phyloP scores from a whole-genome alignment of 2,797 vertebrate species.

The Hybognathus amarus region DNA sequence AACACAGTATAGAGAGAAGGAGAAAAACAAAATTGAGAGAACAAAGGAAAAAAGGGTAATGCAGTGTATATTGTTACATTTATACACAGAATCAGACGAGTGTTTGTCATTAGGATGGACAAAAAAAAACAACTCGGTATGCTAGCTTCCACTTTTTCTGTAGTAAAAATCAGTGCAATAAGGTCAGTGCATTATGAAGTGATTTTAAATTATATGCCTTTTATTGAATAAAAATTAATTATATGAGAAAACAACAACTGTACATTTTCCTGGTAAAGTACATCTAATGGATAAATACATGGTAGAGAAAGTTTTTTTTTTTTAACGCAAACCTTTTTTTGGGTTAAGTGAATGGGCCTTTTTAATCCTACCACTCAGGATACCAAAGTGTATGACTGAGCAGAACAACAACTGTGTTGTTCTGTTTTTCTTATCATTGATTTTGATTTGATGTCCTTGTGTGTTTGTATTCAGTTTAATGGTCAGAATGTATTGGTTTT shows the following conservation, averaged over 20 bases:
- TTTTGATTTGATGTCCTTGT: background rate
- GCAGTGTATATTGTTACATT: slow-evolving; percentile 2
- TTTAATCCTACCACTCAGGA: slow-evolving; percentile 18
- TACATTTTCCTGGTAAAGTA: background rate
- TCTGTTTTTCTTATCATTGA: background rate
- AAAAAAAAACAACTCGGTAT: background rate
- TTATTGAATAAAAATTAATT: background rate
- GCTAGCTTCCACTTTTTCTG: background rate
- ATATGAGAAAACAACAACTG: background rate
- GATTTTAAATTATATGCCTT: background rate
- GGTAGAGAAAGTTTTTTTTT: background rate
- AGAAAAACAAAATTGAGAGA: slow-evolving; percentile 5
- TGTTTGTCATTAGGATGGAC: background rate
- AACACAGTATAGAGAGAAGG: slow-evolving; percentile 27
- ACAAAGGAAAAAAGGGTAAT: slow-evolving; percentile 2
- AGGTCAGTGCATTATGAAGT: background rate
- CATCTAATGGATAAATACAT: background rate
- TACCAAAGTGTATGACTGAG: background rate
- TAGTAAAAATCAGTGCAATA: background rate
- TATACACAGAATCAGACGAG: background rate
- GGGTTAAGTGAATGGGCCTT: background rate
- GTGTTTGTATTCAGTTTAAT: background rate
- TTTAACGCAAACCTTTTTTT: background rate
- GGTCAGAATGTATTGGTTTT: background rate
- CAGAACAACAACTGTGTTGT: background rate